Evolutionary conservation across 2,888 invertebrate species (phyloP).

Genomic region (Drosophila sordidula): DNA sequence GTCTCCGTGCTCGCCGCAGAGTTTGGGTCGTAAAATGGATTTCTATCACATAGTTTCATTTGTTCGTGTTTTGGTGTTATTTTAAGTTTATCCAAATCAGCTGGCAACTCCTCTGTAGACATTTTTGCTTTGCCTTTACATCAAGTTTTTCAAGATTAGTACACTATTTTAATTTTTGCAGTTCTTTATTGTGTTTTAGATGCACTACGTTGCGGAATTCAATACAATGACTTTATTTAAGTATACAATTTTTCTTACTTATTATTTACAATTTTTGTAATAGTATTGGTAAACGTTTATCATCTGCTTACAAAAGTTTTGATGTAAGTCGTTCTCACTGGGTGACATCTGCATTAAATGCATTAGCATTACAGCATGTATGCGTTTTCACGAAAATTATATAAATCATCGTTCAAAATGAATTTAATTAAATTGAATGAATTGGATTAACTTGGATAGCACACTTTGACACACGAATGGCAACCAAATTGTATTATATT

Average conservation of each 20-base stretch:
- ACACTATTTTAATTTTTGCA: background rate
- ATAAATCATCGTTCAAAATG: too few species aligned
- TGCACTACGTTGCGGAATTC: background rate
- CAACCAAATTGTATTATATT: too few species aligned
- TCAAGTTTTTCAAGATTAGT: background rate
- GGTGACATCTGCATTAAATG: background rate
- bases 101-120: constrained; percentile 86
- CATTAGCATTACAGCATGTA: background rate
- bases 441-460: too few species aligned
- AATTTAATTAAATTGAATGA: too few species aligned
- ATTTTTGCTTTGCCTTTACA: constrained; percentile 38
- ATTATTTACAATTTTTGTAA: constrained; percentile 52
- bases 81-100: constrained; percentile 87
- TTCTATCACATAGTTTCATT: constrained; percentile 62
- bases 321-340: constrained; percentile 21
- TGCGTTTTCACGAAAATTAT: too few species aligned
- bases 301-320: background rate
- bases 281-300: constrained; percentile 36
- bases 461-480: too few species aligned
- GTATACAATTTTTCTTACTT: constrained; percentile 18
- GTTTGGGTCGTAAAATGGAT: constrained; percentile 77
- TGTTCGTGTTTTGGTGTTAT: constrained; percentile 86
- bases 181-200: background rate
- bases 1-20: constrained; percentile 10
- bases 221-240: constrained; percentile 8